These are phyloP conservation scores for Temnothorax ravouxi DNA, from an alignment of 2,888 invertebrate genomes.

Conservation along the genomic window DNA sequence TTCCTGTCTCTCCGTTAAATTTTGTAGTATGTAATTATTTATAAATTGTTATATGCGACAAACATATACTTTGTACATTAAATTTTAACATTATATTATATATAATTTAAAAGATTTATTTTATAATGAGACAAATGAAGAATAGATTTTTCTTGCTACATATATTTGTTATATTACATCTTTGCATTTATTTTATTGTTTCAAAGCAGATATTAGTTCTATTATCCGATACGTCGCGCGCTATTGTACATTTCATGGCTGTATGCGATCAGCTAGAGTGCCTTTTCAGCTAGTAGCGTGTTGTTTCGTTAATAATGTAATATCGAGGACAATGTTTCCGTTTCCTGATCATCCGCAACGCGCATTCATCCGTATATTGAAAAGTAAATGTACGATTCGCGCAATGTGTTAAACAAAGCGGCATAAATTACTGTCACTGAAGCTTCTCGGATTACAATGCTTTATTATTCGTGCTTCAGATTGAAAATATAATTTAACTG, in stretches of 20 bases:
- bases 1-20: background rate
- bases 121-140: background rate
- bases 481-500: constrained; percentile 15
- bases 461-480: constrained; percentile 2
- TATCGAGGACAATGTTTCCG: constrained; percentile 41
- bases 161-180: background rate
- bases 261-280: background rate
- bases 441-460: background rate
- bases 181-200: background rate
- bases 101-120: background rate
- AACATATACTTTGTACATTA: background rate
- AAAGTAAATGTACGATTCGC: constrained; percentile 25
- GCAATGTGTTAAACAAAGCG: constrained; percentile 1
- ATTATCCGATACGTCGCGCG: constrained; percentile 10
- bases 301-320: constrained; percentile 46
- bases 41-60: background rate
- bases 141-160: background rate
- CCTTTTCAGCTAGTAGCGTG: constrained; percentile 16
- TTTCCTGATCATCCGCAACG: constrained; percentile 35
- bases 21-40: background rate
- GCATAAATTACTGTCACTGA: constrained; percentile 6
- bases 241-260: constrained; percentile 6
- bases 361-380: background rate
- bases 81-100: background rate
- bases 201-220: background rate